Percentiles rank a stretch among this genome's conserved stretches.
These are phyloP conservation scores for Aldrovandia affinis DNA, from an alignment of 2,797 vertebrate genomes.

Conservation along the genomic window DNA sequence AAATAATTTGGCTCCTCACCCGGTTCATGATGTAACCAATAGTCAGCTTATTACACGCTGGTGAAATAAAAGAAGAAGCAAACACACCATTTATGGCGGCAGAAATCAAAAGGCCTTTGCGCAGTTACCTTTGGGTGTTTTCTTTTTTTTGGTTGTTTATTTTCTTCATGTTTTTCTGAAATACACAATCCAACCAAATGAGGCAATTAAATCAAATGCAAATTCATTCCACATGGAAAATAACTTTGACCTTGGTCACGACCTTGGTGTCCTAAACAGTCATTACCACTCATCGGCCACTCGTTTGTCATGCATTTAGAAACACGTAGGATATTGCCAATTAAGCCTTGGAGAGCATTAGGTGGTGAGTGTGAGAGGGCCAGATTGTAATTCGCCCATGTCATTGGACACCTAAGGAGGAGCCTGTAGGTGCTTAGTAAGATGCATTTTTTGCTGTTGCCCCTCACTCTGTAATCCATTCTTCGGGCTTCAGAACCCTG, in stretches of 20 bases:
- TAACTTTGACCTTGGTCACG: not conserved
- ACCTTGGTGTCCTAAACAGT: not conserved
- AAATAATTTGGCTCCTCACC: not conserved
- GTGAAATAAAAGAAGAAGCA: not conserved
- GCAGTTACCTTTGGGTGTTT: not conserved
- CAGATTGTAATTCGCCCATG: not conserved
- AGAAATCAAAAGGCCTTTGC: not conserved
- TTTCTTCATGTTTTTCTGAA: not conserved
- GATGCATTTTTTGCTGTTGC: not conserved
- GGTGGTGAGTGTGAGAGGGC: not conserved
- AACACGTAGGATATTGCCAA: not conserved
- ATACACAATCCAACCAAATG: not conserved
- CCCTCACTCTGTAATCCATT: not conserved
- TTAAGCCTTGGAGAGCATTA: not conserved
- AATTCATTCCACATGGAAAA: not conserved
- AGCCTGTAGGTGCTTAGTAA: not conserved
- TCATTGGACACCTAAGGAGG: not conserved
- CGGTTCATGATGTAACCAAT: not conserved
- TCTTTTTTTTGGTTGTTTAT: not conserved
- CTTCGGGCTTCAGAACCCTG: not conserved
- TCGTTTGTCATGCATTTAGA: not conserved
- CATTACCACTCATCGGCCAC: no score
- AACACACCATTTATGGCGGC: not conserved
- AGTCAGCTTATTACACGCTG: not conserved
- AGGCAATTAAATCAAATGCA: no score